Percentiles rank a stretch among this genome's conserved stretches.
Conservation (phyloP, 2,888 invertebrate species). For the Orthonevra nobilis region DNA sequence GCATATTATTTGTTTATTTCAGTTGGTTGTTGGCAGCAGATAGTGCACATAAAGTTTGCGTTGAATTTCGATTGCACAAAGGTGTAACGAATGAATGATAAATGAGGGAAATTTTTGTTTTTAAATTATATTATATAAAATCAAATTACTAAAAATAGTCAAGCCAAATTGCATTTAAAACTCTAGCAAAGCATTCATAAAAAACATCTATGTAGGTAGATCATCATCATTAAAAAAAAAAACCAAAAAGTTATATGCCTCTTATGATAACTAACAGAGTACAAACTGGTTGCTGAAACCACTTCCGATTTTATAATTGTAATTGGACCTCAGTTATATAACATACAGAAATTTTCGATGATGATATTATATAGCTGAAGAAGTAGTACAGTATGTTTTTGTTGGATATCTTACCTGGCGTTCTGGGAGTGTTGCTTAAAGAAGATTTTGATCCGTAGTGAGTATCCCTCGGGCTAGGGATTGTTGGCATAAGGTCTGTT, state of each 20-base stretch:
- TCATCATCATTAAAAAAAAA: slow-evolving; percentile 33
- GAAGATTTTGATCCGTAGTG: slow-evolving; percentile 81
- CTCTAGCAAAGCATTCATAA: slow-evolving; percentile 64
- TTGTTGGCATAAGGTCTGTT: slow-evolving; percentile 94
- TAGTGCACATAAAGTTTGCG: slow-evolving; percentile 26
- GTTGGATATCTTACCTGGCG: slow-evolving; percentile 79
- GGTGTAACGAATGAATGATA: slow-evolving; percentile 66
- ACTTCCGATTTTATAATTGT: slow-evolving; percentile 37
- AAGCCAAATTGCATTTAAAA: slow-evolving; percentile 61
- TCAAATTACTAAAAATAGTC: slow-evolving; percentile 58
- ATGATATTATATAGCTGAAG: slow-evolving; percentile 53
- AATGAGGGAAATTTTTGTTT: slow-evolving; percentile 63
- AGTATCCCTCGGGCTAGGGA: slow-evolving; percentile 87
- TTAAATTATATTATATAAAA: slow-evolving; percentile 62
- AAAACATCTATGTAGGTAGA: slow-evolving; percentile 27
- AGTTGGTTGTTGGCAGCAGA: slow-evolving; percentile 30
- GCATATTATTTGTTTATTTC: slow-evolving; percentile 35
- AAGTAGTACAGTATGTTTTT: slow-evolving; percentile 28
- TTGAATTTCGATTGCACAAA: slow-evolving; percentile 52
- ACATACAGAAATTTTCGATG: slow-evolving; percentile 35
- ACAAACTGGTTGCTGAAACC: slow-evolving; percentile 44
- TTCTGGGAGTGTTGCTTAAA: slow-evolving; percentile 80
- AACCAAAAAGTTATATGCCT: slow-evolving; percentile 19
- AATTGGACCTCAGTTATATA: slow-evolving; percentile 41
- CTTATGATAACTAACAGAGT: slow-evolving; percentile 37